phyloP scores from a whole-genome alignment of 2,888 invertebrate species.

The Diplazon laetatorius region DNA sequence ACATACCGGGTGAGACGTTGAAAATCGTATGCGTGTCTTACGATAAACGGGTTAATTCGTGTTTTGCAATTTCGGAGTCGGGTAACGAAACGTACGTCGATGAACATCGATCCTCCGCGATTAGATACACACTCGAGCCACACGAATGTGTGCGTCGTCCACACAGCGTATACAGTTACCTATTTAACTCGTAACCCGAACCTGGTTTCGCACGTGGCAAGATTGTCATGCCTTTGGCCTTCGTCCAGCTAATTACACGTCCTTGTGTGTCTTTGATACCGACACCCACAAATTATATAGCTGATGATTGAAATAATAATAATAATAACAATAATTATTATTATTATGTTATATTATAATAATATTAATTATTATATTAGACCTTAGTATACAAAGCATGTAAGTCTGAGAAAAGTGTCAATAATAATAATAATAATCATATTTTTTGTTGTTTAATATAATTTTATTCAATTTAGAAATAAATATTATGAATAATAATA shows the following conservation, averaged over 20 bases:
- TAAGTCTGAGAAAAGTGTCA: too few relatives aligned
- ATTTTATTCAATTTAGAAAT: too few relatives aligned
- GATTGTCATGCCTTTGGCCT: conserved; percentile 3
- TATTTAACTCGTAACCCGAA: not conserved
- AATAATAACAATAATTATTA: too few relatives aligned
- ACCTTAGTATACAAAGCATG: too few relatives aligned
- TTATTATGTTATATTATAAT: too few relatives aligned
- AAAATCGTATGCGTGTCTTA: not conserved
- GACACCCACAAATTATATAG: not conserved
- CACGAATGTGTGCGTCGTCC: not conserved
- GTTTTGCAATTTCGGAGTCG: conserved; percentile 14
- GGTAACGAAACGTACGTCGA: not conserved
- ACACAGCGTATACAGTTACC: not conserved
- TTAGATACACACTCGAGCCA: not conserved
- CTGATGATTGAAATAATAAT: too few relatives aligned
- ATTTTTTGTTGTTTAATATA: too few relatives aligned
- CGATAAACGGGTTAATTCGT: not conserved
- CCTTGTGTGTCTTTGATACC: not conserved
- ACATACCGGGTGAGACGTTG: too few relatives aligned
- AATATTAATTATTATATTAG: too few relatives aligned
- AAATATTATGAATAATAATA: too few relatives aligned
- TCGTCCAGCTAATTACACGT: conserved; percentile 2
- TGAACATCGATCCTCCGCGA: not conserved
- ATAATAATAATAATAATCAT: too few relatives aligned
- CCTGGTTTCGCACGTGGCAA: conserved; percentile 11